Percentiles rank a stretch among this genome's conserved stretches.
phyloP scores from a whole-genome alignment of 2,797 vertebrate species.

The Sylvilagus floridanus region DNA sequence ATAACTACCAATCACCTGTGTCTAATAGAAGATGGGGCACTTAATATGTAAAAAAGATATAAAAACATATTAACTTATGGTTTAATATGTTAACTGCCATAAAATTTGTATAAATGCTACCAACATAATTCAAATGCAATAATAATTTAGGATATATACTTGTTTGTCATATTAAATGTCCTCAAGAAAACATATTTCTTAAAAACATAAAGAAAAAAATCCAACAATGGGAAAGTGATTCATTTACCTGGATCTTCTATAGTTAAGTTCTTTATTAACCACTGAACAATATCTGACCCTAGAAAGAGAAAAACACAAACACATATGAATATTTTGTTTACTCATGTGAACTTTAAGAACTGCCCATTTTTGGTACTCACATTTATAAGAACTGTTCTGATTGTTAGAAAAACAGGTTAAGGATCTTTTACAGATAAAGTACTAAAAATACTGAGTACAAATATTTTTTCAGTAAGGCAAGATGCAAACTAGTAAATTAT shows the following conservation, averaged over 20 bases:
- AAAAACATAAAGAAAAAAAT: slow-evolving; percentile 51
- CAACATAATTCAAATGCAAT: slow-evolving; percentile 21
- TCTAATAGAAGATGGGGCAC: slow-evolving; percentile 87
- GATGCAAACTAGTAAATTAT: background rate
- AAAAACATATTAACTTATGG: background rate
- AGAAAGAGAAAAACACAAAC: slow-evolving; percentile 82
- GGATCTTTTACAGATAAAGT: background rate
- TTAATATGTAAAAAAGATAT: slow-evolving; percentile 4
- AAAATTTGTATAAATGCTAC: slow-evolving; percentile 11
- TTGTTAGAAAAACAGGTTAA: background rate
- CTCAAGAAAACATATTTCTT: slow-evolving; percentile 26
- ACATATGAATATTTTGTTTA: slow-evolving; percentile 52
- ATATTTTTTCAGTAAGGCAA: background rate
- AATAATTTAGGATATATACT: background rate
- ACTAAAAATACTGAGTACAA: background rate
- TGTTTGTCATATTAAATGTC: background rate
- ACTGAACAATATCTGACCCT: slow-evolving; percentile 99
- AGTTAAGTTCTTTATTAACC: slow-evolving; percentile 97
- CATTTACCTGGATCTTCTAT: slow-evolving; percentile 97
- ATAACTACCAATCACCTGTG: background rate
- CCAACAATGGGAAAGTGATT: slow-evolving; percentile 48
- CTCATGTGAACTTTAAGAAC: slow-evolving; percentile 22
- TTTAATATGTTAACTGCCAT: background rate
- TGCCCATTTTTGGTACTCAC: background rate
- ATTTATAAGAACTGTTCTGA: background rate